Base-by-base conservation (phyloP, 2,888 invertebrate species). In the Chirona hameri region DNA sequence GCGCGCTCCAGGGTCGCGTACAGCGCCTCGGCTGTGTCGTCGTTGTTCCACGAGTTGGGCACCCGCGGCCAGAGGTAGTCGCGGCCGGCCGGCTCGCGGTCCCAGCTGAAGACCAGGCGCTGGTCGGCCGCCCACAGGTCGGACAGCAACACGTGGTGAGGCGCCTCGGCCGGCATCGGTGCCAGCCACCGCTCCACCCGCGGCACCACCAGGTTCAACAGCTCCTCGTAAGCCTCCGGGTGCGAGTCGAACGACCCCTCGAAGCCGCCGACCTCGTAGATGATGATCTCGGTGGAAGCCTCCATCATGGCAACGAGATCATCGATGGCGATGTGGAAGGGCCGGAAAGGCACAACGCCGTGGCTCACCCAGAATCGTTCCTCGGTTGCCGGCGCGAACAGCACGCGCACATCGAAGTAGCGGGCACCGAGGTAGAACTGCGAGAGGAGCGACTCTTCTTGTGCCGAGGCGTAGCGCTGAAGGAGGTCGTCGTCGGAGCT, bases 171-270 rank as follows among this genome's bases (percentile, higher is more conserved):
- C 39, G 76, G 76, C 76, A 31, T 18, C 31, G 76, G 76, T 21
- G 39, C 76, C 76, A 76, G 21, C 76, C 76, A 76, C 4, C 39
- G 76, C 39, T 76, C 76, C 76, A 76, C 21, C 31, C 76, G 76
- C 5, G 76, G 76, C 31, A 39, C 14, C 39, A 76, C 14, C 21
- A 12, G 5, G 7, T 15, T 21, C 31, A 76, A 39, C 31, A 76
- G 39, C 39, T 39, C 39, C 18, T 39, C 7, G 76, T 76, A 76
- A 5, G 76, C 76, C 39, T 76, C 76, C 76, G 76, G 76, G 39
- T 76, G 76, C 7, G 3, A 7, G 12, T n/a, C 18, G 39, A 76
- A 76, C 7, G 39, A 15, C 39, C 76, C 76, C 39, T 76, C 76
- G 24, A 39, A 76, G 39, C 76, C 76, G 21, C 76, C 76, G 39